Evolutionary conservation across 2,888 invertebrate genomes (phyloP), one percentile per base, ranked within the genome.

Genomic region (Campaea margaritaria): DNA sequence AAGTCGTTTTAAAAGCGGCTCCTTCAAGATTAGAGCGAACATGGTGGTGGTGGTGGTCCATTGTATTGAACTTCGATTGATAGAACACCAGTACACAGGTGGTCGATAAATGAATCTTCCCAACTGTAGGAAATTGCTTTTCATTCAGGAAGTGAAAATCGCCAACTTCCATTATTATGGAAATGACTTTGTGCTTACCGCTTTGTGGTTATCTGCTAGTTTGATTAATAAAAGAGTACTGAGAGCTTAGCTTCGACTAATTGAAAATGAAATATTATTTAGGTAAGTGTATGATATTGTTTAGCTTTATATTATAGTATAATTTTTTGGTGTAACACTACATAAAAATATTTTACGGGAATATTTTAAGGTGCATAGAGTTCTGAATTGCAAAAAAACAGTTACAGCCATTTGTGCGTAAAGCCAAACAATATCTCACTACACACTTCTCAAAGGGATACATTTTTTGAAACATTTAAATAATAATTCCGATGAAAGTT

Each of bases 21-120:
- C 77, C 75, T 73, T 75, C 68, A 69, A 81, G 83, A 83, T 84
- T 79, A 80, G 72, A 76, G 70, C 69, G 71, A n/a, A n/a, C n/a
- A n/a, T n/a, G n/a, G n/a, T n/a, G n/a, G n/a, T n/a, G n/a, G n/a
- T 61, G 65, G 74, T 64, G 41, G 65, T 57, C 62, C 65, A 79
- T 84, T 85, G 85, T 83, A 71, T 70, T 69, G 76, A 73, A 60
- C 72, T 69, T 64, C 76, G 76, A 68, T 76, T 82, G 82, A 84
- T 85, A 78, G 86, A 81, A 76, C 74, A 76, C 74, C 73, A 72
- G 66, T 63, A 73, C 76, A 75, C 85, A 86, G 85, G 85, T 86
- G 86, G 81, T 79, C 82, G 77, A 81, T 81, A 81, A 81, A 82
- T 79, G 79, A 82, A 81, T 81, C 84, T 82, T 82, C 76, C 73